Conservation (phyloP, 2,888 invertebrate species). For the Aproaerema taeniolella region DNA sequence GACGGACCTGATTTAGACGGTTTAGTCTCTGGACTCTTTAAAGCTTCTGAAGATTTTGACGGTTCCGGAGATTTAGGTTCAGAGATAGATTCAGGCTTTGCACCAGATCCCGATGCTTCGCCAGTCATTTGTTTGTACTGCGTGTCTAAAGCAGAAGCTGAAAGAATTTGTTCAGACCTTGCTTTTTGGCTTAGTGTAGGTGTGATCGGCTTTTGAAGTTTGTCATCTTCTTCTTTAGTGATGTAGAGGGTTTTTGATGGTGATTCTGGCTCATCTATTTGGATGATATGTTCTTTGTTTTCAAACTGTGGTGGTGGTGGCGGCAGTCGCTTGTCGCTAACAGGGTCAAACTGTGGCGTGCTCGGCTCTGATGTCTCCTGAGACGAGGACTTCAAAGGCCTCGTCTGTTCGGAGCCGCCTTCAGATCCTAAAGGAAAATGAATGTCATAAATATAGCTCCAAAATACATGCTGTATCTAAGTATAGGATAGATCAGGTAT, state of each 20-base stretch:
- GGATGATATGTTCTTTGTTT: conserved; percentile 47
- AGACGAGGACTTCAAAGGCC: conserved; percentile 46
- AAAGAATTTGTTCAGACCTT: conserved; percentile 50
- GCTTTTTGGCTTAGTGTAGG: conserved; percentile 47
- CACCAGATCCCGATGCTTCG: not conserved
- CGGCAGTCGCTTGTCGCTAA: conserved; percentile 33
- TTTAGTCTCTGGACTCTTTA: conserved; percentile 6
- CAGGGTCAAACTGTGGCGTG: conserved; percentile 41
- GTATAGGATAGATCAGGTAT: too few relatives aligned
- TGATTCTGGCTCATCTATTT: conserved; percentile 53
- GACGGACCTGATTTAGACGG: conserved; percentile 5
- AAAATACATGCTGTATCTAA: too few relatives aligned
- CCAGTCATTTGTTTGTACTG: conserved; percentile 34
- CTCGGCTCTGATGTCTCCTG: conserved; percentile 49
- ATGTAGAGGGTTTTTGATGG: conserved; percentile 44
- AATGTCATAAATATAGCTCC: too few relatives aligned
- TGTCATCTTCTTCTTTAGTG: conserved; percentile 49
- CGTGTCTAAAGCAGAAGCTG: conserved; percentile 50
- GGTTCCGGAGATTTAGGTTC: conserved; percentile 2
- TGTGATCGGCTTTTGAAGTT: conserved; percentile 54
- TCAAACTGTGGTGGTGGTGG: conserved; percentile 43
- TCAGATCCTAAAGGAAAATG: conserved; percentile 37
- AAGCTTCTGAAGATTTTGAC: conserved; percentile 13
- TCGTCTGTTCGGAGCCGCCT: conserved; percentile 45
- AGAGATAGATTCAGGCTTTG: too few relatives aligned